phyloP scores from a whole-genome alignment of 2,797 vertebrate genomes.

The Naso thynnoides region DNA sequence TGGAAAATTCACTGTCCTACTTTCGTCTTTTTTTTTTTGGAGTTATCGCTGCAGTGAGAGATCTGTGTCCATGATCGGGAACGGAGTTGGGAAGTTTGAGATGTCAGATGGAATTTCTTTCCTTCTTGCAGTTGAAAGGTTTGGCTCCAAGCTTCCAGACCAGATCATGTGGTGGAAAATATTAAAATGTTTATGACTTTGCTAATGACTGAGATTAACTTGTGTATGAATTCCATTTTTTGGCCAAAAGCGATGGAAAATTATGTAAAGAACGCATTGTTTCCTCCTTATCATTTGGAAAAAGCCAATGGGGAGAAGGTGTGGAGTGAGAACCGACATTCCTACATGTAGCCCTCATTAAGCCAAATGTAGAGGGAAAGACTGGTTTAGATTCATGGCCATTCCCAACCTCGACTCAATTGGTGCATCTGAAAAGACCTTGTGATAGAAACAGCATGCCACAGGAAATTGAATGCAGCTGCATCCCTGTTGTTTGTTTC shows the following conservation, averaged over 20 bases:
- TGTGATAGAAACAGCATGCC: slow-evolving; percentile 78
- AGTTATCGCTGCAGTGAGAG: slow-evolving; percentile 36
- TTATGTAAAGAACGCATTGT: slow-evolving; percentile 38
- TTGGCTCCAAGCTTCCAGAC: background rate
- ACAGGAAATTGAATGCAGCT: slow-evolving; percentile 82
- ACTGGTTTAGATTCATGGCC: slow-evolving; percentile 79
- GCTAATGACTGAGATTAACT: slow-evolving; percentile 26
- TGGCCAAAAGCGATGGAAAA: slow-evolving; percentile 18
- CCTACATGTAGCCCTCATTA: slow-evolving; percentile 73
- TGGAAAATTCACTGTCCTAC: slow-evolving; percentile 64
- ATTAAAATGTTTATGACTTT: slow-evolving; percentile 38
- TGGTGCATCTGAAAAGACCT: slow-evolving; percentile 74
- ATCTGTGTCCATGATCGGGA: slow-evolving; percentile 31
- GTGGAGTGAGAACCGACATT: slow-evolving; percentile 66
- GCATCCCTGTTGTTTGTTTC: slow-evolving; percentile 74
- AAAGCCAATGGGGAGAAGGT: slow-evolving; percentile 60
- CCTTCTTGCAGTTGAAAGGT: slow-evolving; percentile 13
- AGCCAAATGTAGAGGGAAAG: slow-evolving; percentile 61
- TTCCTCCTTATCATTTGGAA: slow-evolving; percentile 39
- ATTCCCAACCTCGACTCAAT: slow-evolving; percentile 66
- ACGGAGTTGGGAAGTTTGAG: slow-evolving; percentile 33
- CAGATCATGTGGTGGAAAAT: slow-evolving; percentile 27
- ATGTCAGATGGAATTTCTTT: slow-evolving; percentile 30
- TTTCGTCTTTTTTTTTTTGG: slow-evolving; percentile 10
- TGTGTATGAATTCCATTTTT: slow-evolving; percentile 20